Evolutionary conservation across 1,140 invertebrate species (phyloP), one percentile per base, ranked within the genome.

Genomic region (Argopecten irradians): DNA sequence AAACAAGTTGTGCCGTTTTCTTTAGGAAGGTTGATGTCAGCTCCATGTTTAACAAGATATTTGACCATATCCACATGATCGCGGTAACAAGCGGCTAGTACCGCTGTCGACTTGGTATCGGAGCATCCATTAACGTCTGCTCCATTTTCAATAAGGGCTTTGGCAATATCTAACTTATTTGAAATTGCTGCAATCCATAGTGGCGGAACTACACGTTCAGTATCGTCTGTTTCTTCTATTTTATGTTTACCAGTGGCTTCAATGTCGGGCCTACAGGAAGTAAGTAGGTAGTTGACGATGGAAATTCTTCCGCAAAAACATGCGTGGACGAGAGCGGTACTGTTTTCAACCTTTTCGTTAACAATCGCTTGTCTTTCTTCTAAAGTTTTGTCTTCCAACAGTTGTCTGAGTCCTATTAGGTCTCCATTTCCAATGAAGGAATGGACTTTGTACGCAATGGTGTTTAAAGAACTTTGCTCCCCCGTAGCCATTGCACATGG

Each of bases 11-110:
- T 35, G 34, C 85, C 85, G 39, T 84, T 71, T 46, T 55, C 86
- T 34, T 90, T 90, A n/a, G 89, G 55, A 35, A 86, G 86, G 34
- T 83, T 85, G 13, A 90, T 35, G 34, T 90, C 84, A n/a, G 89
- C 89, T 3, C 89, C 89, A 36, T 86, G 83, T n/a, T 84, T 36
- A 14, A 90, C 71, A 36, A 90, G 82, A 33, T 82, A 84, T 33
- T 39, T 34, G 0, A 90, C 89, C 43, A 90, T 86, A 13, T 87
- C 11, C 22, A 86, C 34, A 71, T 90, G 71, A 34, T 84, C 84
- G 3, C 36, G 43, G 41, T 84, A 90, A 39, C 89, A 88, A 13
- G 89, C 87, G 19, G 82, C 82, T 41, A 87, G 34, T 22, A 90
- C 84, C 0, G 89, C 84, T 9, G 89, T 86, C 7, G 89, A 90